These are phyloP conservation scores for Phenganax stokvisi DNA, from an alignment of 92 coral and sea anemone species.

Conservation along the genomic window DNA sequence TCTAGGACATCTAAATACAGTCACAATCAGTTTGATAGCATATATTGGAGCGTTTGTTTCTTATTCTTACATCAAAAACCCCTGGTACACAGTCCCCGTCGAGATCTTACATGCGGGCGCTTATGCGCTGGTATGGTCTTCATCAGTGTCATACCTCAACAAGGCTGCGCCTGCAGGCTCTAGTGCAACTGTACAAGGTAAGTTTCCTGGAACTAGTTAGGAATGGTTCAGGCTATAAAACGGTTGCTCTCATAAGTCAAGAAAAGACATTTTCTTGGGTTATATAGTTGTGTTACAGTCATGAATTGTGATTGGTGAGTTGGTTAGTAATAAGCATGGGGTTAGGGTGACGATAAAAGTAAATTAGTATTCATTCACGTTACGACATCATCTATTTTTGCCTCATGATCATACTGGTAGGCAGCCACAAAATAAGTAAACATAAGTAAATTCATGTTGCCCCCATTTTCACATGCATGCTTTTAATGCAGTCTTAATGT, in stretches of 20 bases:
- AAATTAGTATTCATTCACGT: no score
- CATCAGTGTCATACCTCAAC: conserved; percentile 69
- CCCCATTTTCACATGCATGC: not conserved
- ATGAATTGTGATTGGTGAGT: no score
- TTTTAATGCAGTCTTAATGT: not conserved
- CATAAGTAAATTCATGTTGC: no score
- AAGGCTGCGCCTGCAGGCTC: conserved; percentile 58
- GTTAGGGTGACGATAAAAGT: no score
- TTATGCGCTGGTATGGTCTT: conserved; percentile 85
- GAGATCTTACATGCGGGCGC: conserved; percentile 83
- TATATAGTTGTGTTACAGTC: no score
- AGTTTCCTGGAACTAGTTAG: not conserved
- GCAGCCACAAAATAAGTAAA: no score
- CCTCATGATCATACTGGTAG: no score
- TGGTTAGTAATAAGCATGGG: no score
- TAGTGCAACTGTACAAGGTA: conserved; percentile 77
- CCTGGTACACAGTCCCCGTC: conserved; percentile 81
- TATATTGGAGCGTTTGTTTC: conserved; percentile 64
- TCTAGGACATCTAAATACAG: conserved; percentile 66
- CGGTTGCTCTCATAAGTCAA: no score
- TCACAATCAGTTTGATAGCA: conserved; percentile 68
- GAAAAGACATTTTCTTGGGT: no score
- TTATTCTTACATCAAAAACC: conserved; percentile 62
- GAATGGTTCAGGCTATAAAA: not conserved
- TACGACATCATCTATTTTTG: no score